These are phyloP conservation scores for Xenopus laevis DNA, from an alignment of 2,113 vertebrate genomes.

Conservation along the genomic window DNA sequence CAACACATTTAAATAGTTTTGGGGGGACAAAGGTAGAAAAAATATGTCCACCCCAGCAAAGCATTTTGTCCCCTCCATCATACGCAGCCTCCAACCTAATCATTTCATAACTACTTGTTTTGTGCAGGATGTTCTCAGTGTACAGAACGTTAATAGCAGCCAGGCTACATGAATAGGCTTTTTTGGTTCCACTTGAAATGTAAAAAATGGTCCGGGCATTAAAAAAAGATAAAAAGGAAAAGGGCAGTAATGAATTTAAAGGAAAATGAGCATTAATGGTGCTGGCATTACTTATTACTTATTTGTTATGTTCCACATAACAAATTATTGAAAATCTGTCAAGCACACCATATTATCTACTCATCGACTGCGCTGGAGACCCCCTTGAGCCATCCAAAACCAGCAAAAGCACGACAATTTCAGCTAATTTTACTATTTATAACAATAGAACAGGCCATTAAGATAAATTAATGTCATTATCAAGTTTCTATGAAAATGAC, in stretches of 20 bases:
- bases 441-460: conserved; percentile 99
- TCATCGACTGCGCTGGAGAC: conserved; percentile 84
- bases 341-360: conserved; percentile 99
- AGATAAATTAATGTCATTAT: conserved; percentile 99
- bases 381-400: conserved; percentile 93
- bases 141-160: conserved; percentile 82
- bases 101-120: conserved; percentile 70
- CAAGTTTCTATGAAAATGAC: conserved; percentile 99
- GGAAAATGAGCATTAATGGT: conserved; percentile 99
- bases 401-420: conserved; percentile 99
- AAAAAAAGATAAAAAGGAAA: conserved; percentile 98
- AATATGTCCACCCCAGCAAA: no score
- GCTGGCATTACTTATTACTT: conserved; percentile 99
- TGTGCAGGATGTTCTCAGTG: conserved; percentile 70
- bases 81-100: conserved; percentile 60
- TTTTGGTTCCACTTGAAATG: conserved; percentile 89
- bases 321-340: conserved; percentile 99
- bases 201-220: conserved; percentile 90
- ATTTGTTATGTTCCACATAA: conserved; percentile 98
- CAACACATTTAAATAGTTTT: no score
- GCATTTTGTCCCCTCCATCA: conserved; percentile 56
- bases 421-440: conserved; percentile 99
- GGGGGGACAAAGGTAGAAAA: no score
- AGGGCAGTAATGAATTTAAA: conserved; percentile 99
- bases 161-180: conserved; percentile 82